A percentile compares a stretch with the other conserved stretches of the same genome.
phyloP scores from a whole-genome alignment of 2,113 vertebrate genomes.

The Calonectris borealis region DNA sequence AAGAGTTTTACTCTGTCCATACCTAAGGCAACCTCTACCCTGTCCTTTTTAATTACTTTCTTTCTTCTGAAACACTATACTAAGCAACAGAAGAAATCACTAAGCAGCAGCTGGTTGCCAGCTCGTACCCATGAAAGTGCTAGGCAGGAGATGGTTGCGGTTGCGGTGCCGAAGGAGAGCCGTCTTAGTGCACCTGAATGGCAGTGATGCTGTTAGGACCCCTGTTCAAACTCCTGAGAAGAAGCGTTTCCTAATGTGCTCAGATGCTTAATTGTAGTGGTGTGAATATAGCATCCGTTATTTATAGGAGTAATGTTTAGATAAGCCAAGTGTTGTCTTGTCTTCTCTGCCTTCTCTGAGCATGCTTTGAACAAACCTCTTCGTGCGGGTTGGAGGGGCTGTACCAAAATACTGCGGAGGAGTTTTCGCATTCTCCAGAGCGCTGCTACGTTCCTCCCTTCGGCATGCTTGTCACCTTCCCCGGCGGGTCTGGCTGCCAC shows the following conservation, averaged over 20 bases:
- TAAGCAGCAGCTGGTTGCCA: constrained; percentile 7
- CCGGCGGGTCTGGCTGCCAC: not conserved
- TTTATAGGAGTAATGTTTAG: not conserved
- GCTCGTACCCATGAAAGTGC: not conserved
- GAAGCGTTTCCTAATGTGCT: not conserved
- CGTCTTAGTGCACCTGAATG: not conserved
- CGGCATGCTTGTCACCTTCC: not conserved
- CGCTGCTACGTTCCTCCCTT: not conserved
- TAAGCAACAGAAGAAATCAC: not conserved
- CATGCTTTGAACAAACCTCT: not conserved
- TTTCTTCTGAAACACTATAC: not conserved
- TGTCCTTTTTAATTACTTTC: not conserved
- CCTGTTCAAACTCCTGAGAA: not conserved
- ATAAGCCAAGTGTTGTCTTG: not conserved
- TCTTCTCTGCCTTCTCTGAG: not conserved
- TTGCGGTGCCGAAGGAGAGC: not conserved
- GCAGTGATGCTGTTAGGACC: not conserved
- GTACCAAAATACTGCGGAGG: not conserved
- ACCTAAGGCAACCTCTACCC: not conserved
- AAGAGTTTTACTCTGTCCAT: constrained; percentile 1
- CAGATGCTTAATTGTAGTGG: not conserved
- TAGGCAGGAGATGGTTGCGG: not conserved
- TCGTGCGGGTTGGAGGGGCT: not conserved
- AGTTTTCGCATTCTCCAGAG: not conserved
- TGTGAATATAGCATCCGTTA: not conserved